These are phyloP conservation scores for Melinaea menophilus DNA, from an alignment of 2,888 invertebrate genomes.

Conservation along the genomic window DNA sequence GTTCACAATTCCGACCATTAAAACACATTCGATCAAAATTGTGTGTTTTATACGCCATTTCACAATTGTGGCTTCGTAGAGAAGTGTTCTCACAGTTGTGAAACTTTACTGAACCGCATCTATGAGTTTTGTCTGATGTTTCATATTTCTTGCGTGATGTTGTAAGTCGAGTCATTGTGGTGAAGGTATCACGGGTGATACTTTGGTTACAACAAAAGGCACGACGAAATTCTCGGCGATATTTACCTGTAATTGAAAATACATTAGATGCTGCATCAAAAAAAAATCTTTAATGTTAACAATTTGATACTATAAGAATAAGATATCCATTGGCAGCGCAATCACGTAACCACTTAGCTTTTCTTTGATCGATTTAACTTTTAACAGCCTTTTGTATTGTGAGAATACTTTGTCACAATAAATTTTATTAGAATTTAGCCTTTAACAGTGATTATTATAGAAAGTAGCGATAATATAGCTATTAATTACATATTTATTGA, in stretches of 20 bases:
- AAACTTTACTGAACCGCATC: constrained; percentile 13
- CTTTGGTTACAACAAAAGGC: constrained; percentile 64
- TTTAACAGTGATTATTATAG: too few relatives aligned
- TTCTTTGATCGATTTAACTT: too few relatives aligned
- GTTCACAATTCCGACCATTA: not conserved
- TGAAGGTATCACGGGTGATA: constrained; percentile 44
- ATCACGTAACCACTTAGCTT: too few relatives aligned
- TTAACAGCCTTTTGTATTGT: too few relatives aligned
- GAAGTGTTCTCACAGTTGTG: constrained; percentile 8
- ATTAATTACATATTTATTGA: too few relatives aligned
- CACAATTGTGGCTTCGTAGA: constrained; percentile 4
- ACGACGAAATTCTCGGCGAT: constrained; percentile 82
- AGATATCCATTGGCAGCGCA: too few relatives aligned
- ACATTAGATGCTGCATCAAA: constrained; percentile 11
- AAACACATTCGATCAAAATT: not conserved
- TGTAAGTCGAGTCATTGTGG: constrained; percentile 53
- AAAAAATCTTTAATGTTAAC: too few relatives aligned
- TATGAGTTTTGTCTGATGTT: constrained; percentile 17
- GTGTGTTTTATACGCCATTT: not conserved
- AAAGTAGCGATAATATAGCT: too few relatives aligned
- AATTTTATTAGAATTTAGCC: too few relatives aligned
- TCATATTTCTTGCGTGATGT: constrained; percentile 42
- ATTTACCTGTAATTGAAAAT: constrained; percentile 78
- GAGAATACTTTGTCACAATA: too few relatives aligned
- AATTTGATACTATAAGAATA: too few relatives aligned